Evolutionary conservation across 2,113 vertebrate species (phyloP).

Genomic region (Clinocottus analis): DNA sequence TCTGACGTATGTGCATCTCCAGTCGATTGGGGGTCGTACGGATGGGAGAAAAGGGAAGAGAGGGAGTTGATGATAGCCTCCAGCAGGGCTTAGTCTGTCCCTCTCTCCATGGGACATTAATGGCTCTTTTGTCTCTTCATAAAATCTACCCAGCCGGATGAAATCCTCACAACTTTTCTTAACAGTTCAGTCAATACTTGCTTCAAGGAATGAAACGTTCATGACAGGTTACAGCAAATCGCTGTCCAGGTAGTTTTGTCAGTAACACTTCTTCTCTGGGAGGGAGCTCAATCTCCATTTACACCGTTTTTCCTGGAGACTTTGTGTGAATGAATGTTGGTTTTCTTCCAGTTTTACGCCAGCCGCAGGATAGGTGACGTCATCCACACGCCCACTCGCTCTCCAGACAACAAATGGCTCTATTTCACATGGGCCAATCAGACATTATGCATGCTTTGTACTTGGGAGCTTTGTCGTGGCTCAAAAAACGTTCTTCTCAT

Average conservation of each 20-base stretch:
- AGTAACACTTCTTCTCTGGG: not conserved
- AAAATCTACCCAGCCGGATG: conserved; percentile 10
- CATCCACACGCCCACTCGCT: not conserved
- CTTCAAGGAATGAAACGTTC: not conserved
- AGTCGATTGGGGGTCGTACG: conserved; percentile 22
- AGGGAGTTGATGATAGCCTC: conserved; percentile 19
- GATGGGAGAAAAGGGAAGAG: conserved; percentile 23
- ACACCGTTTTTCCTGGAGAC: not conserved
- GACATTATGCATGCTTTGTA: not conserved
- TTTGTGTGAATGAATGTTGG: not conserved
- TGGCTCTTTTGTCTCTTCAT: conserved; percentile 24
- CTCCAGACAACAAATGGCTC: not conserved
- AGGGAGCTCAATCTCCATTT: not conserved
- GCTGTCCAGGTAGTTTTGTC: not conserved
- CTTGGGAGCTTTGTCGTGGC: not conserved
- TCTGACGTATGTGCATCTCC: conserved; percentile 61
- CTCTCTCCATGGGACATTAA: conserved; percentile 18
- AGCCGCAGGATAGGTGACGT: not conserved
- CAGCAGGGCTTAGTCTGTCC: conserved; percentile 6
- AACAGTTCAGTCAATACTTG: not conserved
- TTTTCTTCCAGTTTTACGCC: not conserved
- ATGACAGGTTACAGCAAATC: not conserved
- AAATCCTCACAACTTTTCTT: not conserved
- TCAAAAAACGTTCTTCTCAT: not conserved
- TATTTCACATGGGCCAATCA: not conserved